Evolutionary conservation across 30 jellyfish, hydroid and myxozoan species (phyloP).

Genomic region (Nemopilema nomurai): DNA sequence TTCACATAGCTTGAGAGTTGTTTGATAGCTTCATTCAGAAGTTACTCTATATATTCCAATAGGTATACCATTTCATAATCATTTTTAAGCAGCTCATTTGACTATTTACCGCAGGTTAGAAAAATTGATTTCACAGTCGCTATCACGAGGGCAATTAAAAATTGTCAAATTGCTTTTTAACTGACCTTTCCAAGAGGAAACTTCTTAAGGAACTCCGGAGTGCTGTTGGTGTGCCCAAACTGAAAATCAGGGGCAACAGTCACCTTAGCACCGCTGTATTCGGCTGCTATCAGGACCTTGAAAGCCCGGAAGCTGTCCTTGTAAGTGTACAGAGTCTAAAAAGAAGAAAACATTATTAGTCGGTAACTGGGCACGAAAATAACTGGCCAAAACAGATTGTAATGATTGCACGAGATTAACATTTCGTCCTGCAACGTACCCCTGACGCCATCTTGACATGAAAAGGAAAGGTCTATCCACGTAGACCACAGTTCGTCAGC

Average conservation of each 20-base stretch:
- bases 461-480: too few species aligned
- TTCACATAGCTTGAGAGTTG: too few species aligned
- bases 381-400: constrained; percentile 7
- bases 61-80: too few species aligned
- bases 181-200: constrained; percentile 98
- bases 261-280: constrained; percentile 89
- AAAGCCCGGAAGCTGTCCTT: constrained; percentile 88
- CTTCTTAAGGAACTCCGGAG: constrained; percentile 77
- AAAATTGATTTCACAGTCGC: too few species aligned
- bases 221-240: constrained; percentile 84
- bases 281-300: constrained; percentile 90
- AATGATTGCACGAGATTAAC: constrained; percentile 8
- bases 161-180: too few species aligned
- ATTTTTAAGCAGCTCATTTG: too few species aligned
- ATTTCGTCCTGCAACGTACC: constrained; percentile 15
- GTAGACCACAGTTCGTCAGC: not conserved
- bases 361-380: not conserved
- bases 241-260: constrained; percentile 65
- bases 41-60: too few species aligned
- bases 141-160: too few species aligned
- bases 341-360: not conserved
- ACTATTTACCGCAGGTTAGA: too few species aligned
- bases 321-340: constrained; percentile 89
- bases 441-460: constrained; percentile 69
- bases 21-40: too few species aligned